phyloP scores from a whole-genome alignment of 1,140 invertebrate species.

The Mycetomoellerius zeteki region DNA sequence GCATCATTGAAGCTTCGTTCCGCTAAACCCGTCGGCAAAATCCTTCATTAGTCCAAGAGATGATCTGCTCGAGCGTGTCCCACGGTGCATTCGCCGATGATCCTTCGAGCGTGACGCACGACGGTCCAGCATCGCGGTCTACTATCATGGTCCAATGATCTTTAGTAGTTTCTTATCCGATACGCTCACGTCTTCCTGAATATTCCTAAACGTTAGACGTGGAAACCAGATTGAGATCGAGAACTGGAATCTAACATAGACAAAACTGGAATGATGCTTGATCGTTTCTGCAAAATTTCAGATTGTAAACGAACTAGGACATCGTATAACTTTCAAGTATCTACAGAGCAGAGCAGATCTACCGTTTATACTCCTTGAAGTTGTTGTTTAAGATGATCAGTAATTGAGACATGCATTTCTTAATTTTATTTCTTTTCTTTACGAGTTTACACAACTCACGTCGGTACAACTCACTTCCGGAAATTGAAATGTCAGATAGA shows the following conservation, averaged over 20 bases:
- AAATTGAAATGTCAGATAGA: conserved; percentile 10
- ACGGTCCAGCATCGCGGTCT: conserved; percentile 55
- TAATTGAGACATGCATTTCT: not conserved
- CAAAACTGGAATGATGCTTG: conserved; percentile 1
- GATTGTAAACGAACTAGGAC: conserved; percentile 1
- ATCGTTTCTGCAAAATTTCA: not conserved
- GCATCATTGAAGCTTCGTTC: conserved; percentile 28
- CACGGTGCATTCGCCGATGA: conserved; percentile 39
- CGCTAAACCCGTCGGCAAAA: conserved; percentile 51
- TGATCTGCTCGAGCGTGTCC: conserved; percentile 65
- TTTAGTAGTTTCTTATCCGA: conserved; percentile 55
- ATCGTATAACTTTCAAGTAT: not conserved
- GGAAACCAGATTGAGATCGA: conserved; percentile 16
- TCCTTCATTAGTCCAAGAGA: conserved; percentile 63
- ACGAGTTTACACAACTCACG: not conserved
- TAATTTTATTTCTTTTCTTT: not conserved
- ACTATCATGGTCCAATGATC: conserved; percentile 56
- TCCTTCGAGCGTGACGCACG: conserved; percentile 54
- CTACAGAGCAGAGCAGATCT: too few relatives aligned
- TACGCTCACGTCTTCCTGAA: conserved; percentile 31
- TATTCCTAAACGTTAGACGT: conserved; percentile 37
- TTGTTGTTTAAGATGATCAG: conserved; percentile 5
- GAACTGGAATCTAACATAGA: not conserved
- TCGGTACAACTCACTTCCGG: not conserved
- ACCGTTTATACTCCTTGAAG: not conserved